Evolutionary conservation across 37 sponge, comb jelly and placozoan genomes (phyloP).

Genomic region (Ephydatia muelleri): DNA sequence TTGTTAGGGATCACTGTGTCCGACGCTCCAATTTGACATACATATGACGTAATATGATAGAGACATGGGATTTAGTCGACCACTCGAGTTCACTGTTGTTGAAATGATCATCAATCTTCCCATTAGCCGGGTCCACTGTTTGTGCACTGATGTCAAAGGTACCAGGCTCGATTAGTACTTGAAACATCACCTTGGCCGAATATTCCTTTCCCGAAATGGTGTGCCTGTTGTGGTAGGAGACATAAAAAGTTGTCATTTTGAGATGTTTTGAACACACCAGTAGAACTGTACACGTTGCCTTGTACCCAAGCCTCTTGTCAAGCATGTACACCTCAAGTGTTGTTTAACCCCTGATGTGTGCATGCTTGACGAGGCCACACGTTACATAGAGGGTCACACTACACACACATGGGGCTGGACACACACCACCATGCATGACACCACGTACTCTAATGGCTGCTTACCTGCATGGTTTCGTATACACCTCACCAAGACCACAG

Average conservation of each 20-base stretch:
- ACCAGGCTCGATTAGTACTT: constrained; percentile 32
- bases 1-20: too few relatives aligned
- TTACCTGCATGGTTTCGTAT: constrained; percentile 15
- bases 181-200: constrained; percentile 50
- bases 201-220: constrained; percentile 17
- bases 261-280: too few relatives aligned
- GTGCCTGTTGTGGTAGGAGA: constrained; percentile 12
- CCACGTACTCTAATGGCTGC: too few relatives aligned
- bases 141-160: constrained; percentile 27
- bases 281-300: too few relatives aligned
- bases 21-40: constrained; percentile 23
- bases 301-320: too few relatives aligned
- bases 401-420: too few relatives aligned
- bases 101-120: constrained; percentile 22
- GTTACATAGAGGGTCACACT: too few relatives aligned
- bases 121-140: constrained; percentile 13
- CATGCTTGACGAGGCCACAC: too few relatives aligned
- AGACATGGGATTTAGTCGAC: constrained; percentile 45
- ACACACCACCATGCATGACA: too few relatives aligned
- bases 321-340: too few relatives aligned
- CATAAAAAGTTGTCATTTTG: too few relatives aligned
- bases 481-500: constrained; percentile 39
- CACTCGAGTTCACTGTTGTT: constrained; percentile 40
- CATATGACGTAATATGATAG: constrained; percentile 44
- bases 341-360: too few relatives aligned